These are phyloP conservation scores for Trachelus iudaicus DNA, from an alignment of 2,888 invertebrate species.

Conservation along the genomic window DNA sequence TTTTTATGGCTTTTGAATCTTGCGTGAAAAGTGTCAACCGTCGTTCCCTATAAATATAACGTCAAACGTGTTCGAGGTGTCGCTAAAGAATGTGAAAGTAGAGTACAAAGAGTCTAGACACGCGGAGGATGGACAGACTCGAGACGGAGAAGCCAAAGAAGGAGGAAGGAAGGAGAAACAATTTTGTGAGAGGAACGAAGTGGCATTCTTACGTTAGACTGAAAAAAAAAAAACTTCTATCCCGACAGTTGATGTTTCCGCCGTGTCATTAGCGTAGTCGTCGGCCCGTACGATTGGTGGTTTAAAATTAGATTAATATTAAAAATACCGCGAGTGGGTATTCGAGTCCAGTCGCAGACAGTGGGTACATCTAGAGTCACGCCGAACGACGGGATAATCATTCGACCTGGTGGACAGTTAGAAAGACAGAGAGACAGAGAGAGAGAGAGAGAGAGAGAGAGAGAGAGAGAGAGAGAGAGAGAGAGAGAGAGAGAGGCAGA, in stretches of 20 bases:
- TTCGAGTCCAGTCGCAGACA: conserved; percentile 1
- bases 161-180: too few species aligned
- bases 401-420: background rate
- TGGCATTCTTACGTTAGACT: background rate
- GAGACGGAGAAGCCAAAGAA: background rate
- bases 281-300: conserved; percentile 11
- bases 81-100: background rate
- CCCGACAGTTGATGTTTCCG: conserved; percentile 3
- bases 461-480: background rate
- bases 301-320: conserved; percentile 28
- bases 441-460: too few species aligned
- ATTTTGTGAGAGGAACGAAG: background rate
- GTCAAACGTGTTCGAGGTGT: background rate
- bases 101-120: background rate
- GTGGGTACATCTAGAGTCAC: background rate
- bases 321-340: conserved; percentile 25
- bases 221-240: background rate
- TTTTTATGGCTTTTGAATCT: background rate
- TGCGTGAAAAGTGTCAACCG: background rate
- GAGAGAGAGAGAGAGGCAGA: background rate
- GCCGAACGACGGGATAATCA: background rate
- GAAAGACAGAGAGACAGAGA: too few species aligned
- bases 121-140: background rate
- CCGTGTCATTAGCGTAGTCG: conserved; percentile 19
- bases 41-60: background rate